Evolutionary conservation across 2,888 invertebrate genomes (phyloP).

Genomic region (Dendrolimus pini): DNA sequence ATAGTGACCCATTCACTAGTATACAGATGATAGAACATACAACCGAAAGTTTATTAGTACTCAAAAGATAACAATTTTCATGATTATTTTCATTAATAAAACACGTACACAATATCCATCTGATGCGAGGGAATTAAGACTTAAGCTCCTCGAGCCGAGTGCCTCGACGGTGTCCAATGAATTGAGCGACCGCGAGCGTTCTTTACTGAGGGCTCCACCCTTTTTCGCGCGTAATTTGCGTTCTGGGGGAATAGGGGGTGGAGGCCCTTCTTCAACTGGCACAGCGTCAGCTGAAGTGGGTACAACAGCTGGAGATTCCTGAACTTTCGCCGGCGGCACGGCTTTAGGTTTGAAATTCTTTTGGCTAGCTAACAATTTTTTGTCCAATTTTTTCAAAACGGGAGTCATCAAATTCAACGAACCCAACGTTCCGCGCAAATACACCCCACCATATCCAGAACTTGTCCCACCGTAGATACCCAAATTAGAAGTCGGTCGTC

Average conservation of each 20-base stretch:
- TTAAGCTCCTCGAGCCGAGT: conserved; percentile 75
- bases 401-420: conserved; percentile 77
- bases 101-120: conserved; percentile 90
- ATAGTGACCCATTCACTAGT: too few relatives aligned
- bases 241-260: conserved; percentile 49
- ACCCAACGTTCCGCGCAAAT: conserved; percentile 77
- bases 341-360: conserved; percentile 67
- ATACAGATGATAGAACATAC: too few relatives aligned
- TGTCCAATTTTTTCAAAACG: conserved; percentile 68
- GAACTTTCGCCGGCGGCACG: conserved; percentile 50
- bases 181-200: conserved; percentile 60
- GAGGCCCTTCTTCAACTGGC: conserved; percentile 21
- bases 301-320: conserved; percentile 27
- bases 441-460: conserved; percentile 82
- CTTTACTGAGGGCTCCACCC: conserved; percentile 47
- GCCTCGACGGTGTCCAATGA: conserved; percentile 44
- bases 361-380: conserved; percentile 63
- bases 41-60: too few relatives aligned
- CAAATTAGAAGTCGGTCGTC: conserved; percentile 49
- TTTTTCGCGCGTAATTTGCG: conserved; percentile 42
- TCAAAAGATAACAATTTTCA: too few relatives aligned
- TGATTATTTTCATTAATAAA: neutral
- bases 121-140: conserved; percentile 83
- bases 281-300: conserved; percentile 14
- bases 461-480: conserved; percentile 79